phyloP scores from a whole-genome alignment of 2,797 vertebrate genomes.

The Pelochelys cantorii region DNA sequence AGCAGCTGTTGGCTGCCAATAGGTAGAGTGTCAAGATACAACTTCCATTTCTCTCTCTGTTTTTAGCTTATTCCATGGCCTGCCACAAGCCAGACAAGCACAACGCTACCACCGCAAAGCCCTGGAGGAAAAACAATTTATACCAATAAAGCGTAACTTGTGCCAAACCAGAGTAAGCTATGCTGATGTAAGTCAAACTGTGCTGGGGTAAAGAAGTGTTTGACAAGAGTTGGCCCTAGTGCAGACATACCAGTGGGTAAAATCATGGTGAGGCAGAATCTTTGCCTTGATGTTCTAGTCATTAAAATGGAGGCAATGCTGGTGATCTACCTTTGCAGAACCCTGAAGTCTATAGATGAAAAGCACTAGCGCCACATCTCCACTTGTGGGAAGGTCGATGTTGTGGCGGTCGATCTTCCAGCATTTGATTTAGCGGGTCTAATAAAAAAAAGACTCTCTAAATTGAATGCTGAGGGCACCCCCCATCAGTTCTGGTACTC shows the following conservation, averaged over 20 bases:
- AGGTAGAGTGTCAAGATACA: neutral
- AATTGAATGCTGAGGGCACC: too few species aligned
- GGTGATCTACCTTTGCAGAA: neutral
- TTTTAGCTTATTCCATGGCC: neutral
- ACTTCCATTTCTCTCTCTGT: neutral
- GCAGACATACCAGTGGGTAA: neutral
- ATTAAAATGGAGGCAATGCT: conserved; percentile 3
- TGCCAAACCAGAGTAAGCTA: neutral
- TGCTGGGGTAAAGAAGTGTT: neutral
- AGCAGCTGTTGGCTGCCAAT: neutral
- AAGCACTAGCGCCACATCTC: neutral
- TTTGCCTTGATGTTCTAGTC: neutral
- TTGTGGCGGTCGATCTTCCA: too few species aligned
- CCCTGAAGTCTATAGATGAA: neutral
- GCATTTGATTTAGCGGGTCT: too few species aligned
- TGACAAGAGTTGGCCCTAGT: neutral
- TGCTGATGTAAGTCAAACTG: conserved; percentile 38
- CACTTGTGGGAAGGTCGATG: too few species aligned
- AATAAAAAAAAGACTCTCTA: too few species aligned
- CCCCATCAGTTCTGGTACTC: too few species aligned
- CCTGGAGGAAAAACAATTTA: neutral
- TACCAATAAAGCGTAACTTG: conserved; percentile 20
- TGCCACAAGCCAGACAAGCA: neutral
- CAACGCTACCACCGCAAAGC: neutral
- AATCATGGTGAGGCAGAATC: neutral